A percentile compares a stretch with the other conserved stretches of the same genome.
These are phyloP conservation scores for Dolichallabes microphthalmus DNA, from an alignment of 2,113 vertebrate genomes.

Conservation along the genomic window DNA sequence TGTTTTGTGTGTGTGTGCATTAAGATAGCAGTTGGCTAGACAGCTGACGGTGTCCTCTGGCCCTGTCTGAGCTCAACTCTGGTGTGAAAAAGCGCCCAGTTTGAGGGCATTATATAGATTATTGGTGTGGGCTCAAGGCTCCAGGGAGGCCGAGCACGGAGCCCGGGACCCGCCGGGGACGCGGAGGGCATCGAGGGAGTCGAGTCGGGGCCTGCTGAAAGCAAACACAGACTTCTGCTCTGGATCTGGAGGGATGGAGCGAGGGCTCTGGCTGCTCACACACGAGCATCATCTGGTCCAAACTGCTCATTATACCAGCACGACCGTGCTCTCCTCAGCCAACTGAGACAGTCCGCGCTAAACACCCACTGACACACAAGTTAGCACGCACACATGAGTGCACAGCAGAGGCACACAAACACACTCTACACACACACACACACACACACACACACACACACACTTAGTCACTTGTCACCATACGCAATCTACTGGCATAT, in stretches of 20 bases:
- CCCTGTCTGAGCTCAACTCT: conserved; percentile 73
- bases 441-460: conserved; percentile 26
- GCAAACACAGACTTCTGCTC: conserved; percentile 64
- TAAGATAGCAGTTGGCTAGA: conserved; percentile 70
- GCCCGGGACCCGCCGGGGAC: conserved; percentile 57
- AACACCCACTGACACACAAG: conserved; percentile 50
- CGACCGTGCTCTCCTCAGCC: conserved; percentile 51
- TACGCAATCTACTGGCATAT: conserved; percentile 46
- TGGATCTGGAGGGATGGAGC: conserved; percentile 58
- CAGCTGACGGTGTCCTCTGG: conserved; percentile 73
- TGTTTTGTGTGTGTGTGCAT: conserved; percentile 30
- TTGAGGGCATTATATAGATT: conserved; percentile 80
- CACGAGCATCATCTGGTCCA: conserved; percentile 56
- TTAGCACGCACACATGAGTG: conserved; percentile 42
- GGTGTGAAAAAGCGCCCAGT: conserved; percentile 76
- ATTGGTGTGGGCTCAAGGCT: conserved; percentile 73
- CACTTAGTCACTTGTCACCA: conserved; percentile 47
- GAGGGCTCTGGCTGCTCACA: conserved; percentile 51
- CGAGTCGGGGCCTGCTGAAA: conserved; percentile 56
- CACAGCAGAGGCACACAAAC: conserved; percentile 27
- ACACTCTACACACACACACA: conserved; percentile 7
- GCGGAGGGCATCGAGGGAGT: conserved; percentile 44
- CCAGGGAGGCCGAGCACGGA: conserved; percentile 61
- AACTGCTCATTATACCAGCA: conserved; percentile 54
- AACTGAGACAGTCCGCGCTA: conserved; percentile 46